phyloP scores from a whole-genome alignment of 2,113 vertebrate species.

The Chrysochloris asiatica region DNA sequence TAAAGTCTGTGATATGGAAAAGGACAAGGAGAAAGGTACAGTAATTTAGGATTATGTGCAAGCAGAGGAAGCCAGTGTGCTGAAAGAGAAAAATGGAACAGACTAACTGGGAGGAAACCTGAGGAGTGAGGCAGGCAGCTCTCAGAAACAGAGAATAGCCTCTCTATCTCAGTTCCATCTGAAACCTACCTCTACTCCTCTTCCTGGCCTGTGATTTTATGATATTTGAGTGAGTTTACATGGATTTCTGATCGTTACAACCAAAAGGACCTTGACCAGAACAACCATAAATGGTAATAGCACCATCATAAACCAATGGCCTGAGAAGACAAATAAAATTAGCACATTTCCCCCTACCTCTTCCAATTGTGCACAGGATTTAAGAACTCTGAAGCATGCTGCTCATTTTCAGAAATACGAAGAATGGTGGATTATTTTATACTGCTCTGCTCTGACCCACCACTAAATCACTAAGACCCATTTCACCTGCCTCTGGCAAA shows the following conservation, averaged over 20 bases:
- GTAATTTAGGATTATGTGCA: background rate
- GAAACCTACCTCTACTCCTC: background rate
- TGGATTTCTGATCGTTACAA: background rate
- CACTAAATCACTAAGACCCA: slow-evolving; percentile 56
- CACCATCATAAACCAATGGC: slow-evolving; percentile 39
- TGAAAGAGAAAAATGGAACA: background rate
- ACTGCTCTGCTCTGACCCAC: slow-evolving; percentile 5
- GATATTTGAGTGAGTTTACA: slow-evolving; percentile 4
- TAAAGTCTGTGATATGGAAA: background rate
- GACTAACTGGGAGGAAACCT: accelerated
- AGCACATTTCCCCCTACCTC: background rate
- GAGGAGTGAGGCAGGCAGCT: background rate
- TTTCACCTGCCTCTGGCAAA: slow-evolving; percentile 67
- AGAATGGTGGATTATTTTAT: slow-evolving; percentile 54
- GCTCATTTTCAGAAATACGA: slow-evolving; percentile 58
- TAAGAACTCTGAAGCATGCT: slow-evolving; percentile 29
- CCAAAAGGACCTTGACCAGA: slow-evolving; percentile 40
- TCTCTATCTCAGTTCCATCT: background rate
- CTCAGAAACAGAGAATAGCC: too few relatives aligned
- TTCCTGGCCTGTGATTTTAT: background rate
- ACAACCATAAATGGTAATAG: slow-evolving; percentile 16
- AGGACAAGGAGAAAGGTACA: too few relatives aligned
- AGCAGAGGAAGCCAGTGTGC: background rate
- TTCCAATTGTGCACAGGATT: background rate
- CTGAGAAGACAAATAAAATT: slow-evolving; percentile 60